Evolutionary conservation across 2,888 invertebrate species (phyloP), one percentile per base, ranked within the genome.

Genomic region (Trichogramma evanescens): DNA sequence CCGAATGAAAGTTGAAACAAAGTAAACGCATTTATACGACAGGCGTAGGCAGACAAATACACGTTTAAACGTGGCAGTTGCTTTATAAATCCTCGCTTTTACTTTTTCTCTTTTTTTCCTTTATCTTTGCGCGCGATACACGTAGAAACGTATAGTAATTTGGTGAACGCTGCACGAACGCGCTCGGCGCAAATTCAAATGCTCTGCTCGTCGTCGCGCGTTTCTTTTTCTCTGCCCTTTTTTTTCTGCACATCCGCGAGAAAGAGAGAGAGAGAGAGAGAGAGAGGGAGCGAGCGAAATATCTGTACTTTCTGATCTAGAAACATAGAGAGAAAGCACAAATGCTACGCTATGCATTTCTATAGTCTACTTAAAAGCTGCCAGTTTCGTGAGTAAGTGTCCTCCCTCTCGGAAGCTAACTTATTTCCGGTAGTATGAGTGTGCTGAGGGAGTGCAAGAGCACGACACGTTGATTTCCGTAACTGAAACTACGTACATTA

Each of bases 351-450:
- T 68, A 72, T 74, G 74, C 74, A 74, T 74, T 74, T 73, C 74
- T 72, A 74, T 74, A 71, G 72, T 68, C 72, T 73, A 71, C 72
- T 74, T 73, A 73, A 69, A 66, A 63, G 48, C 66, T 56, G 61
- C 61, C 59, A 56, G 64, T 61, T 26, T 26, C 26, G 26, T 26
- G 26, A 26, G 26, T 26, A 26, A 26, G 26, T 26, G 26, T 26
- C 26, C 26, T 26, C 26, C 26, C 26, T 26, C 26, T 26, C 26
- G 26, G 26, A 26, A 26, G 26, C 2, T 26, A 26, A 26, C 26
- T 26, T 26, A 26, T 26, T 26, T 26, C 26, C 26, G 26, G 26
- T 26, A 26, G 26, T 26, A 26, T 26, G 26, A 26, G 26, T 26
- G 26, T 26, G 26, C 26, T 26, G 26, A 26, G 26, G 26, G 26